Percentiles rank a stretch among this genome's conserved stretches.
phyloP scores from a whole-genome alignment of 2,797 vertebrate species.

The Sarcoramphus papa region DNA sequence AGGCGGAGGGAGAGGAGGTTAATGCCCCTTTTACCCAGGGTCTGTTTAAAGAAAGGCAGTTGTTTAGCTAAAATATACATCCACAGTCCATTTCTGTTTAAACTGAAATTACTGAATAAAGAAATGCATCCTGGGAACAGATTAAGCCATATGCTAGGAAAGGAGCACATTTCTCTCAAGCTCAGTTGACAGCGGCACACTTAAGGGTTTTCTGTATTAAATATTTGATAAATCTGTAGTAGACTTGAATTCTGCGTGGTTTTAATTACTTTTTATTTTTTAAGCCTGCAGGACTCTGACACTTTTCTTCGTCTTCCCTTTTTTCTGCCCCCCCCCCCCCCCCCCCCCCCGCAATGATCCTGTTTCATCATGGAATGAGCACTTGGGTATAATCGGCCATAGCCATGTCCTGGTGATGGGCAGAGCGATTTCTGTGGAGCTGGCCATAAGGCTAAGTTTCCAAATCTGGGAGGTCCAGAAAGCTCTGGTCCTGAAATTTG shows the following conservation, averaged over 20 bases:
- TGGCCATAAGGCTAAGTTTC: background rate
- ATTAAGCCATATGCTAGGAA: background rate
- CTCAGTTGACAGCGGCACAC: background rate
- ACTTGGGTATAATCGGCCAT: background rate
- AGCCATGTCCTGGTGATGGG: background rate
- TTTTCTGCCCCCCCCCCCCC: background rate
- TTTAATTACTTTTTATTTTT: constrained; percentile 34
- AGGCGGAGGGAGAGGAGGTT: background rate
- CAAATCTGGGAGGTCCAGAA: background rate
- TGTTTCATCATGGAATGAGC: background rate
- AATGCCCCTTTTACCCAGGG: background rate
- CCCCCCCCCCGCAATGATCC: background rate
- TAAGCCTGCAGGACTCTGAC: constrained; percentile 2
- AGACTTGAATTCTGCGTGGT: background rate
- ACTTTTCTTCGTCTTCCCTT: background rate
- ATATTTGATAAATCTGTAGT: constrained; percentile 22
- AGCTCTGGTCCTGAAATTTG: background rate
- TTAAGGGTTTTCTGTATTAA: constrained; percentile 31
- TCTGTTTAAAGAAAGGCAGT: constrained; percentile 28
- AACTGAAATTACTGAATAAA: constrained; percentile 23
- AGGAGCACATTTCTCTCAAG: constrained; percentile 1
- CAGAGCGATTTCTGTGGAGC: background rate
- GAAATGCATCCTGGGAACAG: constrained; percentile 28
- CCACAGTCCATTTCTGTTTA: constrained; percentile 16
- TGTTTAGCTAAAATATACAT: background rate